A percentile compares a stretch with the other conserved stretches of the same genome.
phyloP scores from a whole-genome alignment of 2,113 vertebrate genomes.

The Channa argus region DNA sequence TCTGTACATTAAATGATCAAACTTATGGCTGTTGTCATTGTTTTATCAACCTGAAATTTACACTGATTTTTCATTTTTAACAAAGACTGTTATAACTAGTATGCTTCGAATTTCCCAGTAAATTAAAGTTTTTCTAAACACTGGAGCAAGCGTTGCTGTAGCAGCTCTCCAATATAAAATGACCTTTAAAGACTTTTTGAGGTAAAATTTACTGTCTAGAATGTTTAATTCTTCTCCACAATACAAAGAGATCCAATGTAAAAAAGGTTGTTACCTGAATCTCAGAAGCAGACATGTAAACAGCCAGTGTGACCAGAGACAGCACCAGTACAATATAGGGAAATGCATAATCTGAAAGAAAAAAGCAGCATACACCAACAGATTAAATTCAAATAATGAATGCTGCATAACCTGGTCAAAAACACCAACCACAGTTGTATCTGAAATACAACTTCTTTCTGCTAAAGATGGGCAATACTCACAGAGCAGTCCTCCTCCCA shows the following conservation, averaged over 20 bases:
- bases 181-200: too few relatives aligned
- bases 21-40: too few relatives aligned
- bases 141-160: too few relatives aligned
- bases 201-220: not conserved
- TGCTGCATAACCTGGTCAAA: too few relatives aligned
- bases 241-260: not conserved
- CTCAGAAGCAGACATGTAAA: conserved; percentile 98
- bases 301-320: conserved; percentile 94
- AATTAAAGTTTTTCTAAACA: too few relatives aligned
- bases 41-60: too few relatives aligned
- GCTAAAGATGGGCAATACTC: conserved; percentile 65
- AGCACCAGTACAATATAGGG: conserved; percentile 96
- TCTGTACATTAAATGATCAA: too few relatives aligned
- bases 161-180: too few relatives aligned
- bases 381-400: not conserved
- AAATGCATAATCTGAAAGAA: conserved; percentile 92
- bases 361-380: not conserved
- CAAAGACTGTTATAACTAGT: too few relatives aligned
- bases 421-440: too few relatives aligned
- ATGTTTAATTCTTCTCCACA: not conserved
- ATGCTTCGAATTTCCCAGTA: too few relatives aligned
- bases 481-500: conserved; percentile 97
- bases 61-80: too few relatives aligned
- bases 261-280: conserved; percentile 89
- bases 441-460: not conserved